These are phyloP conservation scores for Nixonia krombeini DNA, from an alignment of 1,140 invertebrate species.

Conservation along the genomic window DNA sequence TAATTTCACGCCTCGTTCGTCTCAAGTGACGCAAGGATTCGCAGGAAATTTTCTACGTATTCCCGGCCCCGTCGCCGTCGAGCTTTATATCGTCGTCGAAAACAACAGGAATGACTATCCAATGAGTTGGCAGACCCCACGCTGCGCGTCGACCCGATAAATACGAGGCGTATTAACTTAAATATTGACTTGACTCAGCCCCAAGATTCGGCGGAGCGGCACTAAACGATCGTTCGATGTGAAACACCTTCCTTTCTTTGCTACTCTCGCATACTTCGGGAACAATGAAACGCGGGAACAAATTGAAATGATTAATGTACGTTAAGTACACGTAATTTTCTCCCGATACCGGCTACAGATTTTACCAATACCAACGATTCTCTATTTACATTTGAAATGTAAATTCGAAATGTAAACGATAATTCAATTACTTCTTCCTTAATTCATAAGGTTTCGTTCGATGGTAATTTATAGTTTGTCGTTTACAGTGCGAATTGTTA, in stretches of 20 bases:
- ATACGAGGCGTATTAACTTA: constrained; percentile 46
- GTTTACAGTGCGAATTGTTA: too few species aligned
- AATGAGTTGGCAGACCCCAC: constrained; percentile 26
- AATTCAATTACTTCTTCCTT: too few species aligned
- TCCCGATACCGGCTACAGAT: too few species aligned
- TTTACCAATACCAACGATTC: too few species aligned
- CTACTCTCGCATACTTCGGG: constrained; percentile 39
- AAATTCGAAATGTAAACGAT: too few species aligned
- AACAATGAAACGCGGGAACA: constrained; percentile 36
- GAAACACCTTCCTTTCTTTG: constrained; percentile 29
- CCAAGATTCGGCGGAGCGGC: constrained; percentile 37
- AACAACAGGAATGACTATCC: constrained; percentile 48
- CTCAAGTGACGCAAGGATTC: constrained; percentile 49
- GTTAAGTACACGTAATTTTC: constrained; percentile 31
- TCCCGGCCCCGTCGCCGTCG: constrained; percentile 35
- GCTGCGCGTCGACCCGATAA: constrained; percentile 41
- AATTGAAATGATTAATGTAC: constrained; percentile 42
- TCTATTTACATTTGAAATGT: too few species aligned
- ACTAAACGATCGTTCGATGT: constrained; percentile 49
- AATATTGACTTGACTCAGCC: constrained; percentile 51
- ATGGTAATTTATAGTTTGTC: too few species aligned
- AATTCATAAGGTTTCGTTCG: too few species aligned
- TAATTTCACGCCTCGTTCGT: constrained; percentile 49
- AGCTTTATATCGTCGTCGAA: constrained; percentile 46
- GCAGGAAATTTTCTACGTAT: constrained; percentile 49